Evolutionary conservation across 92 coral and sea anemone genomes (phyloP), one percentile per base, ranked within the genome.

Genomic region (Actinernus sp.): DNA sequence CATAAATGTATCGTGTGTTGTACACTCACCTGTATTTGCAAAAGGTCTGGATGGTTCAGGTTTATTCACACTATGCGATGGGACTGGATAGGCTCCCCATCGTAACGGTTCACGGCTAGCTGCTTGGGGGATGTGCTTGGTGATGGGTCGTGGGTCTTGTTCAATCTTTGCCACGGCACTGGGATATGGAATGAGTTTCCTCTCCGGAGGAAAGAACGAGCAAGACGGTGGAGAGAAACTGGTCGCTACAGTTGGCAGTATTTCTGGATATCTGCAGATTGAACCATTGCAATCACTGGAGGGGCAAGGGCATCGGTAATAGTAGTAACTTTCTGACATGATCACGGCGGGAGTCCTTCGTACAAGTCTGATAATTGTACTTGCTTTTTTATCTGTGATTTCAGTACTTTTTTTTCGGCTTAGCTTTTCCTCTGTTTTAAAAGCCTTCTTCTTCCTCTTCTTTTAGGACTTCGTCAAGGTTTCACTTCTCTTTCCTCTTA

Each of bases 261-360:
- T 85, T 39, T 89, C 96, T 14, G 79, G 82, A 26, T 89, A 89
- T 54, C 92, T 70, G 28, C 96, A 85, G 36, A 80, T 60, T 0
- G 82, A 41, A 7, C 78, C 91, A 31, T 76, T 80, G 49, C 96
- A 89, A 26, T 89, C 96, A 36, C 58, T 69, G 4, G 91, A 68
- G 14, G 92, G 85, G 37, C 96, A 89, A 31, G 92, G 96, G 3
- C 88, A 85, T 7, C 89, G 76, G 68, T 80, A 89, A 51, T 85
- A 89, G 4, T 74, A 72, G 34, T 73, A 85, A 12, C 86, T 85
- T 11, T 81, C 76, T 52, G 41, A 36, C 41, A 36, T 36, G 8
- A 7, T 14, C 8, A 7, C 14, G 7, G 7, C 8, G 7, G 41
- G 41, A 7, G 8, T 36, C 14, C 14, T 36, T 36, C 14, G 7